These are phyloP conservation scores for Psephotus haematonotus DNA, from an alignment of 2,113 vertebrate species.

Conservation along the genomic window DNA sequence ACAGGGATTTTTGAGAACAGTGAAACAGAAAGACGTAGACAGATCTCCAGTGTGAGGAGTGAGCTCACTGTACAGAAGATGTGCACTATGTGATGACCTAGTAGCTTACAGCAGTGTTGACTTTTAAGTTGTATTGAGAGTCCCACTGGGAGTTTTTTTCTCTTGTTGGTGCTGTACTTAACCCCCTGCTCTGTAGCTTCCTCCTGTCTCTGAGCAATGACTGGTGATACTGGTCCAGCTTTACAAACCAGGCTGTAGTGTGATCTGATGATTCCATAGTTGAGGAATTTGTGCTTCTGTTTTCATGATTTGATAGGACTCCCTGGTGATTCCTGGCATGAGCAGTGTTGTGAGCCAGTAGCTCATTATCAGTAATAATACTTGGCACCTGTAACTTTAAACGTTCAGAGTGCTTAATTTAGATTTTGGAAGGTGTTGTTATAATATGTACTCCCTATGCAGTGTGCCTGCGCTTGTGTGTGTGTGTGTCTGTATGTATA, in stretches of 20 bases:
- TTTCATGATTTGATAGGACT: constrained; percentile 37
- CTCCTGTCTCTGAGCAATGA: background rate
- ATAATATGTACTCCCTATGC: background rate
- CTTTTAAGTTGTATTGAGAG: background rate
- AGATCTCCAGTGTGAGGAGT: background rate
- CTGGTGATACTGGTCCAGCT: background rate
- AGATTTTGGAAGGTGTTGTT: background rate
- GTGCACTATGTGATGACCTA: background rate
- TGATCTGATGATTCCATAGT: constrained; percentile 32
- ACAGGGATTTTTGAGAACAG: background rate
- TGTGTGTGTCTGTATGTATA: background rate
- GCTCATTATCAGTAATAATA: background rate
- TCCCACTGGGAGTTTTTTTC: background rate
- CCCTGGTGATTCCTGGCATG: constrained; percentile 22
- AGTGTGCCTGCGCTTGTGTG: background rate
- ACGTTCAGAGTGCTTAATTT: constrained; percentile 2
- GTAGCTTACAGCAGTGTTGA: background rate
- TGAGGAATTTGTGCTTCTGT: constrained; percentile 43
- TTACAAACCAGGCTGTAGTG: background rate
- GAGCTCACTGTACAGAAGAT: background rate
- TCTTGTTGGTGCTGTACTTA: background rate
- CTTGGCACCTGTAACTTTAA: background rate
- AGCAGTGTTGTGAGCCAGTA: background rate
- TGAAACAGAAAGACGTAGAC: background rate
- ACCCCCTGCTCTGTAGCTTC: background rate